Evolutionary conservation across 1,140 invertebrate genomes (phyloP), one percentile per base, ranked within the genome.

Genomic region (Diuraphis noxia): DNA sequence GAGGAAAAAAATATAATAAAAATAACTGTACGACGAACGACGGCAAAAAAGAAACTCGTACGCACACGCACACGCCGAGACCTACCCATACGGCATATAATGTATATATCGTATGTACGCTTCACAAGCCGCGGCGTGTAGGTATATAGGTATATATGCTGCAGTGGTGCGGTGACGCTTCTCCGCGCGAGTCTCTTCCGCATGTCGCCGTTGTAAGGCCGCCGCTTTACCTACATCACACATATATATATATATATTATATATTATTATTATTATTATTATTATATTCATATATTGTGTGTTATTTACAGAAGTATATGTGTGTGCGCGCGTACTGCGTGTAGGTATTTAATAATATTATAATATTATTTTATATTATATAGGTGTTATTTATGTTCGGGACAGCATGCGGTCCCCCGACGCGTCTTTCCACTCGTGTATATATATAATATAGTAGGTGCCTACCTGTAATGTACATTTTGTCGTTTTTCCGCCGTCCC

Each of bases 321-420:
- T 79, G 72, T 79, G 72, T 77, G 34, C 36, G 34, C 13, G 30
- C 2, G 72, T 81, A 38, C 23, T 23, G 34, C 38, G 38, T 40
- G 52, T 46, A n/a, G n/a, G n/a, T 23, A 56, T 56, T 56, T 56
- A 72, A 72, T 72, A 72, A 13, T 63, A 30, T 63, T 63, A 63
- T 56, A 56, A 30, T 63, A n/a, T 63, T 63, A n/a, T 72, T n/a
- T 72, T 34, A 72, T n/a, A 72, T 72, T n/a, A 82, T n/a, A 82
- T 82, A 82, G 81, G 81, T 82, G 81, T 82, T 82, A 82, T 82
- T 82, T 82, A 82, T 82, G 81, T 82, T 30, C 40, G 81, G 81
- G 81, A 82, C 81, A 82, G 81, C 81, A 82, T 82, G 81, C 81
- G 81, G 81, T 82, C 81, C 40, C 23, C 38, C 38, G 81, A 41